Evolutionary conservation across 2,113 vertebrate species (phyloP).

Genomic region (Chionis minor): DNA sequence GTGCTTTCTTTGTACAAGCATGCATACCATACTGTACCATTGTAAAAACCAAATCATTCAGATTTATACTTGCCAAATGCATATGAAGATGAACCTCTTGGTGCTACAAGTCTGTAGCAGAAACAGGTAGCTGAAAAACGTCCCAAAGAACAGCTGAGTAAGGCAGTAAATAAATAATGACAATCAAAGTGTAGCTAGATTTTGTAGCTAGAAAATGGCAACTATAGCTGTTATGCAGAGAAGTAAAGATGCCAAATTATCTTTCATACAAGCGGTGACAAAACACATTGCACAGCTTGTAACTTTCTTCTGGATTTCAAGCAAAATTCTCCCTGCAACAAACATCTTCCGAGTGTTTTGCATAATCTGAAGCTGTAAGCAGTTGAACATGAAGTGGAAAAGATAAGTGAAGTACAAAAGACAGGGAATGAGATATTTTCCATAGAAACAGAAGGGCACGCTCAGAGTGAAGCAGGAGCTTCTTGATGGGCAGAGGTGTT

Average conservation of each 20-base stretch:
- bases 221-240: neutral
- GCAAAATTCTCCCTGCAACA: neutral
- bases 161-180: neutral
- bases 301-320: neutral
- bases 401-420: neutral
- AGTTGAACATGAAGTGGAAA: neutral
- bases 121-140: neutral
- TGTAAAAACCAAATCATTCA: neutral
- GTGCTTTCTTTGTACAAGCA: neutral
- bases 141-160: neutral
- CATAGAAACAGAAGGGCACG: neutral
- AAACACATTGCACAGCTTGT: neutral
- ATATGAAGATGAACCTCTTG: rapidly evolving
- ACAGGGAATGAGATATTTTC: neutral
- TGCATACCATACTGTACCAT: rapidly evolving
- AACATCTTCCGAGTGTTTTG: neutral
- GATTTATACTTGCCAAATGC: neutral
- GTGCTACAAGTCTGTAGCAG: neutral
- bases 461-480: neutral
- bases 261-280: neutral
- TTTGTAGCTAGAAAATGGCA: neutral
- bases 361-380: slow-evolving; percentile 8
- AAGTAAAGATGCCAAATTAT: neutral
- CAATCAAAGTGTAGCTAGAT: neutral
- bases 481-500: neutral